Conservation (phyloP, 2,113 vertebrate genomes). For the Struthidea cinerea region DNA sequence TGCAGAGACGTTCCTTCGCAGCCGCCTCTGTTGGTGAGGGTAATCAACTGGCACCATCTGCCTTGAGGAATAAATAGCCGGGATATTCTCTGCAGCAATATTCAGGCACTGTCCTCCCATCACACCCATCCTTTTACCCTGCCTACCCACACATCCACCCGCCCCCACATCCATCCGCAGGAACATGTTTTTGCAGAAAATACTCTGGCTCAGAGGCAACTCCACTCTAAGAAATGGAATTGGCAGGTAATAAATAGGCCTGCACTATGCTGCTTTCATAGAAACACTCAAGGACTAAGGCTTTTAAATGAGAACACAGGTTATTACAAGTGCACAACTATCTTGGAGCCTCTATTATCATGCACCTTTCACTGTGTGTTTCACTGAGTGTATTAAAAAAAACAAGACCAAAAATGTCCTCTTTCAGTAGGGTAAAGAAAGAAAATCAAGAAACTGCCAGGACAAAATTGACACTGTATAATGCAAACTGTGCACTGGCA, state of each 20-base stretch:
- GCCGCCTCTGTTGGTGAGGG: neutral
- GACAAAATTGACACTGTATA: neutral
- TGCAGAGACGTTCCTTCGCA: neutral
- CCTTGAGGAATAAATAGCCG: neutral
- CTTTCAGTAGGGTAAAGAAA: neutral
- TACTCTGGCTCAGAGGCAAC: neutral
- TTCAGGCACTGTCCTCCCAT: slow-evolving; percentile 13
- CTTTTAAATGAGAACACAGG: slow-evolving; percentile 15
- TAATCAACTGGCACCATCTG: slow-evolving; percentile 30
- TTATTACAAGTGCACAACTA: neutral
- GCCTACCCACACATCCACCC: neutral
- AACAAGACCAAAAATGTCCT: neutral
- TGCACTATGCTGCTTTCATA: neutral
- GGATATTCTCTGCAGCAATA: neutral
- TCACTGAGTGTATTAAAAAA: neutral
- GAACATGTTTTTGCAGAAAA: neutral
- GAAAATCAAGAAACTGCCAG: slow-evolving; percentile 13
- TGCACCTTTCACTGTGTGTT: neutral
- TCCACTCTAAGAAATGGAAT: slow-evolving; percentile 11
- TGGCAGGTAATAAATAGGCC: slow-evolving; percentile 43
- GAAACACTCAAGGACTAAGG: slow-evolving; percentile 5
- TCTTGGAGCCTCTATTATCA: neutral
- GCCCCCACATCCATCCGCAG: neutral
- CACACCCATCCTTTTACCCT: neutral
- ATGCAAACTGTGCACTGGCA: neutral